A percentile compares a stretch with the other conserved stretches of the same genome.
These are phyloP conservation scores for Dromaius novaehollandiae DNA, from an alignment of 2,113 vertebrate genomes.

Conservation along the genomic window DNA sequence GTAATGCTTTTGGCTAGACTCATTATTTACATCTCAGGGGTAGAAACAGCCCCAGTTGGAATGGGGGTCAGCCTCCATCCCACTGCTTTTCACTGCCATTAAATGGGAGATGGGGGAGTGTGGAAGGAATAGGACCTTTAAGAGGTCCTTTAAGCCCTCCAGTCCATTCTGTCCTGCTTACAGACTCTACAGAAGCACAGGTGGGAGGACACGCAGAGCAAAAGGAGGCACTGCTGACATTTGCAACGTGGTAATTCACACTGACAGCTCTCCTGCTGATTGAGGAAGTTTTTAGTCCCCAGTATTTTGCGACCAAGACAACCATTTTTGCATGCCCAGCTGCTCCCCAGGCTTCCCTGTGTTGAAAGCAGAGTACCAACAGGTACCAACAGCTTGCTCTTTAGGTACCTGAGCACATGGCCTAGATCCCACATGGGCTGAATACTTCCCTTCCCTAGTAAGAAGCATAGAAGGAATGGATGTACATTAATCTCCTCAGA, in stretches of 20 bases:
- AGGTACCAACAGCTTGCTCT: background rate
- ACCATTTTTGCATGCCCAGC: background rate
- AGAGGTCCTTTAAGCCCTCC: background rate
- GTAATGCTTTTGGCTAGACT: background rate
- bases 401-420: background rate
- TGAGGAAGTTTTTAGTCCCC: background rate
- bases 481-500: background rate
- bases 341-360: background rate
- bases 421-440: background rate
- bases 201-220: rapidly evolving
- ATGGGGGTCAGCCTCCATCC: background rate
- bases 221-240: background rate
- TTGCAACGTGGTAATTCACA: background rate
- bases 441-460: background rate
- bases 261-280: background rate
- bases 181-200: background rate
- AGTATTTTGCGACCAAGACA: background rate
- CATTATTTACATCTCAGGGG: background rate
- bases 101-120: background rate
- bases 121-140: background rate
- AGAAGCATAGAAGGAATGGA: background rate
- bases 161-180: background rate
- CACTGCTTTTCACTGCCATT: background rate
- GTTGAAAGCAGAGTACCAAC: background rate
- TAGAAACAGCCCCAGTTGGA: background rate